Evolutionary conservation across 1,140 invertebrate species (phyloP), one percentile per base, ranked within the genome.

Genomic region (Drosophila novamexicana): DNA sequence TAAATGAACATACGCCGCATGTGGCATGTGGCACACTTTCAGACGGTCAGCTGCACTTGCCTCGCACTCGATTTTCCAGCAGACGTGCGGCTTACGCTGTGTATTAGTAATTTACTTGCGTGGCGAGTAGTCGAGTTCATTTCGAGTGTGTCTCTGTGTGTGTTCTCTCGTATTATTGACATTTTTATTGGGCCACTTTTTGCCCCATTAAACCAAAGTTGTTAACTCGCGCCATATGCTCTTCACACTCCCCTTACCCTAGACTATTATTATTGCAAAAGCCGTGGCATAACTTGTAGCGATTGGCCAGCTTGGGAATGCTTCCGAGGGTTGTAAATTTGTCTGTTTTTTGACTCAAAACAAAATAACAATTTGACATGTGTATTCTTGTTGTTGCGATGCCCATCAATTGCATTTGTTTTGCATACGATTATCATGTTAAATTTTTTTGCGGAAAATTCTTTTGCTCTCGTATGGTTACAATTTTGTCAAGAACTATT

Each of bases 161-260:
- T 57, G n/a, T 47, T 37, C 18, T 45, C 36, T 49, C 75, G 61
- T 70, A 82, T 75, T 81, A 81, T 81, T 85, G 82, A 82, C 78
- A 81, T 76, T 85, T 86, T 85, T 85, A 85, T 86, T 86, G 69
- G 82, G 44, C 71, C 67, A 71, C 56, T 81, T 78, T 68, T 71
- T 22, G 2, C 22, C 18, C 65, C 61, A 52, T 59, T 80, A 77
- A 84, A 77, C 66, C 69, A 78, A 68, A 78, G 71, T 85, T 80
- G 82, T 86, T 85, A 86, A 81, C 86, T 86, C 74, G 64, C 77
- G 59, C 58, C 82, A 86, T 72, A 85, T 86, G 82, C 63, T 54
- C 36, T 45, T 62, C 62, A 65, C 62, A 58, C 45, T 32, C 49
- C 18, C n/a, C 22, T 29, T 2, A 9, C 29, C n/a, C 22, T n/a